Evolutionary conservation across 2,797 vertebrate species (phyloP).

Genomic region (Eospalax fontanierii): DNA sequence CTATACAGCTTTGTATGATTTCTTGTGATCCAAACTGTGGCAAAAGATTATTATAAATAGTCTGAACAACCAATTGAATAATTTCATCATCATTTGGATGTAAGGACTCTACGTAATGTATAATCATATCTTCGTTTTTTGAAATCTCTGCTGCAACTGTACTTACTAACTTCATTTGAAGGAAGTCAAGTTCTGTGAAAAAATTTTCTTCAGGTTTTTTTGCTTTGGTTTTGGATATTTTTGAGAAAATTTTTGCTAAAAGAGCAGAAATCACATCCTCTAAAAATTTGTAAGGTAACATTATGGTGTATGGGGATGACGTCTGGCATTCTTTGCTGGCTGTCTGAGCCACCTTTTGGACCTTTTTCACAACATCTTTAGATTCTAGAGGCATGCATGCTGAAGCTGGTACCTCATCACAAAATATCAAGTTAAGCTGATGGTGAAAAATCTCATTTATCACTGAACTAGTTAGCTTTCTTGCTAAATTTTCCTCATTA

Average conservation of each 20-base stretch:
- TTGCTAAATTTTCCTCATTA: conserved; percentile 69
- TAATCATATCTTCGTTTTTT: conserved; percentile 74
- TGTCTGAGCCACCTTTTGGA: conserved; percentile 58
- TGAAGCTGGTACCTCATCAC: conserved; percentile 56
- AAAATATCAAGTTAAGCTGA: conserved; percentile 67
- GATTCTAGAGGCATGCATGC: conserved; percentile 74
- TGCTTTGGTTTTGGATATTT: neutral
- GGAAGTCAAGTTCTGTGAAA: conserved; percentile 70
- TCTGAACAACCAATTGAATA: conserved; percentile 76
- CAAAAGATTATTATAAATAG: conserved; percentile 81
- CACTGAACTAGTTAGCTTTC: conserved; percentile 66
- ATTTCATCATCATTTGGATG: conserved; percentile 76
- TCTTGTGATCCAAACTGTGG: conserved; percentile 82
- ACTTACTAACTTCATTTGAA: conserved; percentile 80
- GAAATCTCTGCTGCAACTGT: conserved; percentile 77
- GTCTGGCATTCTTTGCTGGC: conserved; percentile 77
- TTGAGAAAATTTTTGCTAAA: conserved; percentile 79
- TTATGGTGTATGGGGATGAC: conserved; percentile 73
- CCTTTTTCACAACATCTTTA: conserved; percentile 70
- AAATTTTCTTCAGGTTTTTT: neutral
- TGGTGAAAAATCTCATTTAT: conserved; percentile 82
- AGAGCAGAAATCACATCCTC: conserved; percentile 79
- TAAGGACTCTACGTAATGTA: conserved; percentile 78
- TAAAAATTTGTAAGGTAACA: conserved; percentile 78
- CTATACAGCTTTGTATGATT: conserved; percentile 73